Percentiles rank a stretch among this genome's conserved stretches.
Evolutionary conservation across 2,888 invertebrate species (phyloP).

Genomic region (Laothoe populi): DNA sequence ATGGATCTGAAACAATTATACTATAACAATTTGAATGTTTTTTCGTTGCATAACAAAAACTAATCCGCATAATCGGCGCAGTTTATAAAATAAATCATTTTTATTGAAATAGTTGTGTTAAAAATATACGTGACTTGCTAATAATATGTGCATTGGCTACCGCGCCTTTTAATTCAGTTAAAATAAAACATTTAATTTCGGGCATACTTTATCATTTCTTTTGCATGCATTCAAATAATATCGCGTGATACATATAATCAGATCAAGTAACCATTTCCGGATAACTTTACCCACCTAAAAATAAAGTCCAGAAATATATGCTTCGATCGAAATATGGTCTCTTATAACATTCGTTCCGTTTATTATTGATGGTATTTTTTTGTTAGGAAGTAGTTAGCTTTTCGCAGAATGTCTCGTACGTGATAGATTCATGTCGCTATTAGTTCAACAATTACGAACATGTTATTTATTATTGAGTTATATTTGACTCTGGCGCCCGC

Average conservation of each 20-base stretch:
- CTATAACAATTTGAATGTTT: no score
- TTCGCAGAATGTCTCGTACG: background rate
- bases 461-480: no score
- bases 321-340: background rate
- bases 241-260: background rate
- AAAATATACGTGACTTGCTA: background rate
- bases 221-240: background rate
- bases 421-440: no score
- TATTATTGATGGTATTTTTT: background rate
- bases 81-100: no score
- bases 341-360: background rate
- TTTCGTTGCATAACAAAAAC: no score
- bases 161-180: background rate
- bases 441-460: no score
- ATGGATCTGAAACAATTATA: no score
- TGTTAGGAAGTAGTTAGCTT: background rate
- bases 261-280: background rate
- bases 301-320: background rate
- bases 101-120: no score
- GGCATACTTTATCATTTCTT: background rate
- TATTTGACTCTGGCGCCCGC: no score
- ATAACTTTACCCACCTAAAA: background rate
- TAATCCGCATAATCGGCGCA: no score
- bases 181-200: background rate
- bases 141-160: background rate